phyloP scores from a whole-genome alignment of 2,888 invertebrate species.

The Limnephilus rhombicus region DNA sequence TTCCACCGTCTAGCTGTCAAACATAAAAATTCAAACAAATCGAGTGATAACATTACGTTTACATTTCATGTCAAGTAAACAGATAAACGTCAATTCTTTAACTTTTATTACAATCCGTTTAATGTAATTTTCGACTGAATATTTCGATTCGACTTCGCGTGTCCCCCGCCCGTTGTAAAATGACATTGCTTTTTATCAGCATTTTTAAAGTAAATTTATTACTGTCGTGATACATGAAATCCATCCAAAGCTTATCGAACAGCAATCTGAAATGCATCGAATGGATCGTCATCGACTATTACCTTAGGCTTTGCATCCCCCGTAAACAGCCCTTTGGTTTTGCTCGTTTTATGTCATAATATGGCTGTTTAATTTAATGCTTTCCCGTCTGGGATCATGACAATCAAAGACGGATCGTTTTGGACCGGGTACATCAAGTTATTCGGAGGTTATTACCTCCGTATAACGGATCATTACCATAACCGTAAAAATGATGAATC shows the following conservation, averaged over 20 bases:
- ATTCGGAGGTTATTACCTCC: neutral
- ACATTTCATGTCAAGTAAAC: neutral
- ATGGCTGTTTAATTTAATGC: neutral
- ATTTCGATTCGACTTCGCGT: constrained; percentile 43
- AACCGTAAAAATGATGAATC: neutral
- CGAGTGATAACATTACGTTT: neutral
- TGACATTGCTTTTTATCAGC: constrained; percentile 44
- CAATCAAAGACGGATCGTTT: neutral
- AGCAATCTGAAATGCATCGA: constrained; percentile 24
- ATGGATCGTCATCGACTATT: constrained; percentile 5
- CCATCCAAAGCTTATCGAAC: constrained; percentile 13
- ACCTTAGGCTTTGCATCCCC: constrained; percentile 4
- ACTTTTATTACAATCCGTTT: constrained; percentile 28
- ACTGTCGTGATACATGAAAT: constrained; percentile 19
- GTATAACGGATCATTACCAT: neutral
- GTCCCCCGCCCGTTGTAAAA: constrained; percentile 36
- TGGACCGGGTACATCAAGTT: neutral
- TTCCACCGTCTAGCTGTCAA: neutral
- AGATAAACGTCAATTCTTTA: neutral
- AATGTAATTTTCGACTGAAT: neutral
- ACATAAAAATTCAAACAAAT: neutral
- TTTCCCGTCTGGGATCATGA: neutral
- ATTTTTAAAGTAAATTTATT: constrained; percentile 43
- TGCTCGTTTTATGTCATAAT: constrained; percentile 13
- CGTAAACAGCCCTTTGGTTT: neutral